Conservation (phyloP, 2,113 vertebrate species). For the Hippolais icterina region DNA sequence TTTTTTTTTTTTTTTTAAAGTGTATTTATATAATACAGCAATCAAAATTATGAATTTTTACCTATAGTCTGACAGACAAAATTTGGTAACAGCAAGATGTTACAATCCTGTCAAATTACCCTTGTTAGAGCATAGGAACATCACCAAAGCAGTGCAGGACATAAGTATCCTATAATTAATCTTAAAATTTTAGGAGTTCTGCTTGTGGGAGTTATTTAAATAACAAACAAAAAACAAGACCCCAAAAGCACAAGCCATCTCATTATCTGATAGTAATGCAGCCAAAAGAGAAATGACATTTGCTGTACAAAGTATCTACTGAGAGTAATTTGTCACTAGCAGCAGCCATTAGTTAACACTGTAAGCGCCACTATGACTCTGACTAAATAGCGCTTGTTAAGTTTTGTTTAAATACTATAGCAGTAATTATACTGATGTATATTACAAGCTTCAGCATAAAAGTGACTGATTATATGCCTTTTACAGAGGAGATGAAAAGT, state of each 20-base stretch:
- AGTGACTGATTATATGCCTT: neutral
- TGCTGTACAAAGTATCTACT: neutral
- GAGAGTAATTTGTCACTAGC: neutral
- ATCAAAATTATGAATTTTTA: neutral
- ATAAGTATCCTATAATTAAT: neutral
- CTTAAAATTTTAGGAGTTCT: neutral
- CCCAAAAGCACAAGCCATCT: neutral
- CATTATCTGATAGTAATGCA: neutral
- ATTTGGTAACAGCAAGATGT: neutral
- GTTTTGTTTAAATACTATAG: neutral
- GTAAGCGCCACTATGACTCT: neutral
- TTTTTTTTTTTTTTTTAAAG: too few species aligned
- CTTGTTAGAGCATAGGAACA: neutral
- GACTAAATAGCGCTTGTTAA: neutral
- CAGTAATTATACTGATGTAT: neutral
- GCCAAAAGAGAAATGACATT: neutral
- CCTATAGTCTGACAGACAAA: neutral
- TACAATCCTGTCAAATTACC: neutral
- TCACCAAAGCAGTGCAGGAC: neutral
- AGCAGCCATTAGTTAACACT: neutral
- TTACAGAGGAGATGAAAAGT: neutral
- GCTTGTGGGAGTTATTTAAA: neutral
- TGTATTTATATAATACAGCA: neutral
- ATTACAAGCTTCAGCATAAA: neutral
- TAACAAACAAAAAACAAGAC: neutral